These are phyloP conservation scores for Pomacea maculata DNA, from an alignment of 1,140 invertebrate genomes.

Conservation along the genomic window DNA sequence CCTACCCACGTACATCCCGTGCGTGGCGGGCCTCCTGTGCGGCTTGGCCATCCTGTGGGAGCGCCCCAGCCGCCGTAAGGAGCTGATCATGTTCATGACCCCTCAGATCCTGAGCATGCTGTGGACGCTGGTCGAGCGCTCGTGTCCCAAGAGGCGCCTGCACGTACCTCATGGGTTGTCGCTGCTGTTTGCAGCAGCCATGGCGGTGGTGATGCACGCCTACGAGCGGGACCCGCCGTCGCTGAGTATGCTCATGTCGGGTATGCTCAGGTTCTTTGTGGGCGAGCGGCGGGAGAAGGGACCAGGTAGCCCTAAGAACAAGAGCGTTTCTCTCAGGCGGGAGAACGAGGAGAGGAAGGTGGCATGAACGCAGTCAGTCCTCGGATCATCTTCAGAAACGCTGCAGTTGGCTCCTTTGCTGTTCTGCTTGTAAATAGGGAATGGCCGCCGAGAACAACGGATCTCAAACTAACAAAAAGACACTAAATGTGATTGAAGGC, in stretches of 20 bases:
- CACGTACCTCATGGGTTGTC: slow-evolving; percentile 44
- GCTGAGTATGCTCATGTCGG: slow-evolving; percentile 44
- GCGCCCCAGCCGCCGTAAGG: slow-evolving; percentile 44
- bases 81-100: slow-evolving; percentile 52
- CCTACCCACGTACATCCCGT: slow-evolving; percentile 43
- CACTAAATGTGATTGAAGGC: no score
- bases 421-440: no score
- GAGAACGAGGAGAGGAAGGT: no score
- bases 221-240: slow-evolving; percentile 56
- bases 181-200: slow-evolving; percentile 45
- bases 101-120: slow-evolving; percentile 48
- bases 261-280: slow-evolving; percentile 48
- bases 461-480: no score
- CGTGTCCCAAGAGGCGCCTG: slow-evolving; percentile 1
- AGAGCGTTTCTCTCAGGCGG: no score
- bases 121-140: slow-evolving; percentile 37
- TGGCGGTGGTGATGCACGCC: slow-evolving; percentile 56
- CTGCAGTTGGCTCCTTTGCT: no score
- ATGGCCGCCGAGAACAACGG: no score
- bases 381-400: no score
- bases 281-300: slow-evolving; percentile 30
- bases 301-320: no score
- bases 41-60: slow-evolving; percentile 52
- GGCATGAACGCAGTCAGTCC: no score
- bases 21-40: slow-evolving; percentile 42